These are phyloP conservation scores for Polietes domitor DNA, from an alignment of 2,888 invertebrate species.

Conservation along the genomic window DNA sequence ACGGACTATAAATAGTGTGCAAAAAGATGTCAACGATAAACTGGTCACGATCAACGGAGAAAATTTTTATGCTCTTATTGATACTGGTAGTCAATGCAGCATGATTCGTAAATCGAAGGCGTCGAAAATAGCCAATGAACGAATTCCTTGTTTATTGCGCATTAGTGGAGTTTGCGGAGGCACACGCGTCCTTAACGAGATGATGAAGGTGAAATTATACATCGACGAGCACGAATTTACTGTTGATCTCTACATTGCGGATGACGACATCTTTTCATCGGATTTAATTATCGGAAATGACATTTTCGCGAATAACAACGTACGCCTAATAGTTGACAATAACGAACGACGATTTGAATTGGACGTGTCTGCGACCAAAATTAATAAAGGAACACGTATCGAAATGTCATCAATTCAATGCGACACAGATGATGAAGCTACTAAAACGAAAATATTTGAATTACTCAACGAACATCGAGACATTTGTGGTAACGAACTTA, in stretches of 20 bases:
- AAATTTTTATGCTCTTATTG: slow-evolving; percentile 37
- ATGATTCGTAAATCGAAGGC: neutral
- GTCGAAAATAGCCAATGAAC: too few species aligned
- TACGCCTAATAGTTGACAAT: slow-evolving; percentile 13
- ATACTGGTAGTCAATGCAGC: slow-evolving; percentile 36
- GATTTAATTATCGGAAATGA: slow-evolving; percentile 58
- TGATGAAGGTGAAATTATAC: slow-evolving; percentile 28
- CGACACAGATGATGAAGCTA: neutral
- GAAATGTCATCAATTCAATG: neutral
- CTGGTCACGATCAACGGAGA: slow-evolving; percentile 18
- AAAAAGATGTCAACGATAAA: neutral
- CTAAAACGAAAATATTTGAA: neutral
- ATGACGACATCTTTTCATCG: slow-evolving; percentile 50
- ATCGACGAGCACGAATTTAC: slow-evolving; percentile 38
- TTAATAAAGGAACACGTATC: neutral
- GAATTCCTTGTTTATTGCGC: neutral
- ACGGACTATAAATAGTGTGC: neutral
- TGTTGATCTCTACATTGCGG: slow-evolving; percentile 41
- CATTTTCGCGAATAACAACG: slow-evolving; percentile 25
- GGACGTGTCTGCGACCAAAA: neutral
- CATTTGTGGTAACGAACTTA: slow-evolving; percentile 43
- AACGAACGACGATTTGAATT: slow-evolving; percentile 14
- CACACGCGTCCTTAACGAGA: slow-evolving; percentile 25
- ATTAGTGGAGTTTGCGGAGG: slow-evolving; percentile 63
- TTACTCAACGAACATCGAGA: slow-evolving; percentile 44